A percentile compares a stretch with the other conserved stretches of the same genome.
Conservation (phyloP, 2,888 invertebrate genomes). For the Tetranychus piercei region DNA sequence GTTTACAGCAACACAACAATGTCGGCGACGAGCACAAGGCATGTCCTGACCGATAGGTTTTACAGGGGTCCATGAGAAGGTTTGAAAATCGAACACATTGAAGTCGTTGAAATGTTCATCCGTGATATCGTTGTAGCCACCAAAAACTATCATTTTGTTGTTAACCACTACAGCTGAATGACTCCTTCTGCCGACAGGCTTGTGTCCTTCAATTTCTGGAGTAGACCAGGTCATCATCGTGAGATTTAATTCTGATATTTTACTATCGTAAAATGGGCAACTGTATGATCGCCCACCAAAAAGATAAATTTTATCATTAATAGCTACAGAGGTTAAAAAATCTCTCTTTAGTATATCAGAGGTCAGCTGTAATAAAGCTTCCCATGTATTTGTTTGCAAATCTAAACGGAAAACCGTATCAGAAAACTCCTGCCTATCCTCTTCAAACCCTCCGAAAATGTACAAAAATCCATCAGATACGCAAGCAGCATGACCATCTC, state of each 20-base stretch:
- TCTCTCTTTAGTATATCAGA: constrained; percentile 54
- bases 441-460: constrained; percentile 78
- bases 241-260: constrained; percentile 50
- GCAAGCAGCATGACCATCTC: constrained; percentile 81
- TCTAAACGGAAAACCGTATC: background rate
- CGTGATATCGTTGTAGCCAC: constrained; percentile 61
- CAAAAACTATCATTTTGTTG: constrained; percentile 64
- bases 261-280: constrained; percentile 52
- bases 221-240: constrained; percentile 48
- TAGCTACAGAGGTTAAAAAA: constrained; percentile 66
- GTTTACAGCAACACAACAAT: constrained; percentile 50
- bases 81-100: constrained; percentile 45
- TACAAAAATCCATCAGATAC: constrained; percentile 59
- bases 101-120: constrained; percentile 67
- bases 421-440: constrained; percentile 57
- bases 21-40: constrained; percentile 38
- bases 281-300: constrained; percentile 63
- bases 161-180: constrained; percentile 71
- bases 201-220: constrained; percentile 42
- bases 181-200: constrained; percentile 60
- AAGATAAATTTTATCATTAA: constrained; percentile 60
- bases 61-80: constrained; percentile 35
- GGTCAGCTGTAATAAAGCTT: constrained; percentile 50
- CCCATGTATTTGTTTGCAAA: constrained; percentile 27
- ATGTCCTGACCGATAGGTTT: constrained; percentile 30